Base-by-base conservation (phyloP, 2,113 vertebrate species). In the Parus major region DNA sequence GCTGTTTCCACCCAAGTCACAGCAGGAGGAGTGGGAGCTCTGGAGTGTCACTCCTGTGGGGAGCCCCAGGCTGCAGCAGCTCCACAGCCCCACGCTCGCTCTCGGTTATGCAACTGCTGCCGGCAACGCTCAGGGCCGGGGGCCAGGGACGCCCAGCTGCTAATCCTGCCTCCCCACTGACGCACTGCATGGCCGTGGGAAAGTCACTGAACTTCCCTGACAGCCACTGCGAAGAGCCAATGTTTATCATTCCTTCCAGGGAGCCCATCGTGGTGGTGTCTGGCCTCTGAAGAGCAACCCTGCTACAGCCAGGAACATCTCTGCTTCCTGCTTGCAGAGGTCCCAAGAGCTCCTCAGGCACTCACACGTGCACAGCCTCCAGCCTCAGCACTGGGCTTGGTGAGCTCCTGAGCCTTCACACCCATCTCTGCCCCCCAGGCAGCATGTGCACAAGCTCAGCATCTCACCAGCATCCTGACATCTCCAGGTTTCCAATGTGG, bases 81-180 rank as follows among this genome's bases (percentile, higher is more conserved):
- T 68, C 79, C 3, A 1, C 0, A 5, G 66, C 72, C 50, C 4
- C 2, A 0, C 1, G 3, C 28, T 69, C 3, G 0, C 72, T 22
- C 69, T 1, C 1, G 12, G 57, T 95, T 81, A 65, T n/a, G 77
- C 75, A 79, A 57, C 12, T 12, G 33, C 47, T 15, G 14, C 12
- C 10, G 0, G 56, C 2, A 0, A 27, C 1, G 1, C 41, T 57
- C 68, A 60, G 95, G 95, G 94, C 94, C 0, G 1, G 76, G 18
- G 36, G 94, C 95, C 95, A 96, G 93, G 89, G 88, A 83, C 5
- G 0, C 90, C 92, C 95, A 64, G 82, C 80, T 92, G 92, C 94
- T 93, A 92, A 96, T 94, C 88, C 95, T 13, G 56, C 93, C 76
- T 75, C 6, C 6, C 86, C 92, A 88, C 85, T 60, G 93, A 94